A percentile compares a stretch with the other conserved stretches of the same genome.
phyloP scores from a whole-genome alignment of 2,888 invertebrate genomes.

The Synergus gifuensis region DNA sequence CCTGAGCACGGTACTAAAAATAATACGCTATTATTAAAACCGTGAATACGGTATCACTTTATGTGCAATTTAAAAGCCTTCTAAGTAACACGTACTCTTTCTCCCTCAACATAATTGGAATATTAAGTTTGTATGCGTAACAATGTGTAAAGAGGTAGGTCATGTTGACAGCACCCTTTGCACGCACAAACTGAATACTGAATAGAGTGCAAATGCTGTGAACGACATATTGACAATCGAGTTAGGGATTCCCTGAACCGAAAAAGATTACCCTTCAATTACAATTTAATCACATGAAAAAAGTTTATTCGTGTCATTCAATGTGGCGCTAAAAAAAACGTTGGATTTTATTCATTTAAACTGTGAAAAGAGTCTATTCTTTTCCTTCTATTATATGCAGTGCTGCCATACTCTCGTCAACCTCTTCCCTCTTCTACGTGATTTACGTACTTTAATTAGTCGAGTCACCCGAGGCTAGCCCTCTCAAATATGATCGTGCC shows the following conservation, averaged over 20 bases:
- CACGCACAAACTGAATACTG: conserved; percentile 40
- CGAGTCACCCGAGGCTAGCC: conserved; percentile 55
- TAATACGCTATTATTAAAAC: not conserved
- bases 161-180: conserved; percentile 17
- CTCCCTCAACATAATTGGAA: not conserved
- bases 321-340: not conserved
- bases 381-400: not conserved
- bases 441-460: conserved; percentile 69
- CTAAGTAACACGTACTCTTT: not conserved
- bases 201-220: conserved; percentile 57
- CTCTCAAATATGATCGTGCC: conserved; percentile 41
- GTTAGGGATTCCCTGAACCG: conserved; percentile 53
- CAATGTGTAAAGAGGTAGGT: conserved; percentile 26
- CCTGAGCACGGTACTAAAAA: not conserved
- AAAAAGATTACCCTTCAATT: not conserved
- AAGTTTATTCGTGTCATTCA: not conserved
- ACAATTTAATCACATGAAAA: not conserved
- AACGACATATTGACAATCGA: conserved; percentile 58
- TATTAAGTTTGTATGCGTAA: not conserved
- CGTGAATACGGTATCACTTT: not conserved
- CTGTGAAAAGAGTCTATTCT: not conserved
- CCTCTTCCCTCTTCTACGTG: conserved; percentile 58
- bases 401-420: conserved; percentile 55
- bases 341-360: not conserved
- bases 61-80: not conserved